Evolutionary conservation across 2,113 vertebrate species (phyloP).

Genomic region (Engraulis encrasicolus): DNA sequence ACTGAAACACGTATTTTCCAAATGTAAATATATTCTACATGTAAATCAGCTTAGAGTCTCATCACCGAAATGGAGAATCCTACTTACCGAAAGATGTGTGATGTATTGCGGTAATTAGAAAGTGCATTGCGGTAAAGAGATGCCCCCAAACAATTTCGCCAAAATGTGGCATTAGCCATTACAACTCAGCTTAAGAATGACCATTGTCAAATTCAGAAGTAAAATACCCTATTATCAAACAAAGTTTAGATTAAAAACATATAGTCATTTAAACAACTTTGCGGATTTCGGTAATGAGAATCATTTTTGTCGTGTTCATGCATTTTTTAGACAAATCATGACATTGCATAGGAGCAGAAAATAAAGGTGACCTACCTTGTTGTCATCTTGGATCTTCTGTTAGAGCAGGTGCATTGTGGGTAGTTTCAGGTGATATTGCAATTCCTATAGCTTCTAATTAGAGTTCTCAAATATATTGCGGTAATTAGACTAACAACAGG

Average conservation of each 20-base stretch:
- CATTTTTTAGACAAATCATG: constrained; percentile 2
- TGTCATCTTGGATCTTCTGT: too few species aligned
- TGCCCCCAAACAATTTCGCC: too few species aligned
- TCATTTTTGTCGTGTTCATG: not conserved
- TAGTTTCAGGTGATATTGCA: not conserved
- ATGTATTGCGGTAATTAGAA: too few species aligned
- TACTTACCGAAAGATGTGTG: too few species aligned
- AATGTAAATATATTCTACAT: too few species aligned
- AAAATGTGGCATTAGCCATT: too few species aligned
- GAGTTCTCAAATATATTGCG: not conserved
- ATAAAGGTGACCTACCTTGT: not conserved
- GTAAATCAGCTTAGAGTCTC: too few species aligned
- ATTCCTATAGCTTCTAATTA: not conserved
- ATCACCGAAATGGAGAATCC: too few species aligned
- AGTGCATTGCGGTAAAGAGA: too few species aligned
- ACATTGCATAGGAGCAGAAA: not conserved
- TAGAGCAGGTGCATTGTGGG: too few species aligned
- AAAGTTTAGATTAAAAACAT: not conserved
- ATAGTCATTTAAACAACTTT: not conserved
- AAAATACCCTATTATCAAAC: not conserved
- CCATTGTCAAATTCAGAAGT: not conserved
- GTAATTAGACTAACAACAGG: not conserved
- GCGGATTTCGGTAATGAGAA: not conserved
- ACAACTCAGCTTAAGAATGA: not conserved
- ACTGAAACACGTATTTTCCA: too few species aligned